Percentiles rank a stretch among this genome's conserved stretches.
Conservation (phyloP, 1,140 invertebrate species). For the Drosophila equinoxialis region DNA sequence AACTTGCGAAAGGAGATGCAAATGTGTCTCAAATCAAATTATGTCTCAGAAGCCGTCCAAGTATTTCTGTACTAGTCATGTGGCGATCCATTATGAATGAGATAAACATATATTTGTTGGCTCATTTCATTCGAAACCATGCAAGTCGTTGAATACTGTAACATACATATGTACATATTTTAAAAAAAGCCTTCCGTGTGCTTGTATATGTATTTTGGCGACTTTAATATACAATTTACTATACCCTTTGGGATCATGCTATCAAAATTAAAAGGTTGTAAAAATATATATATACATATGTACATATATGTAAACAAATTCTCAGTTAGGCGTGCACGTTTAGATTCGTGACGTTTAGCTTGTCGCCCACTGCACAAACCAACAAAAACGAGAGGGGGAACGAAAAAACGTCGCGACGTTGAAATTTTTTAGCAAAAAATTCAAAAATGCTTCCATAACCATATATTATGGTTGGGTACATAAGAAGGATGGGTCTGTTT, state of each 20-base stretch:
- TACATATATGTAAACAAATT: conserved; percentile 50
- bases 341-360: not conserved
- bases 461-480: conserved; percentile 18
- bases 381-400: conserved; percentile 11
- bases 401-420: not conserved
- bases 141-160: no score
- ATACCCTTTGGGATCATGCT: no score
- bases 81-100: no score
- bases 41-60: not conserved
- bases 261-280: no score
- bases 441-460: conserved; percentile 42
- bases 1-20: conserved; percentile 34
- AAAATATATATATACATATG: no score
- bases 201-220: no score
- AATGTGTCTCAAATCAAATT: not conserved
- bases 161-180: no score
- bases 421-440: conserved; percentile 36
- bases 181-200: no score
- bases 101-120: no score
- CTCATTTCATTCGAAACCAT: no score
- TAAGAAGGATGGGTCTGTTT: not conserved
- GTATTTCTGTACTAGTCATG: no score
- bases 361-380: conserved; percentile 17
- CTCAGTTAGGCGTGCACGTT: conserved; percentile 59
- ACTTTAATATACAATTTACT: no score